Evolutionary conservation across 1,140 invertebrate genomes (phyloP).

Genomic region (Aphidius gifuensis): DNA sequence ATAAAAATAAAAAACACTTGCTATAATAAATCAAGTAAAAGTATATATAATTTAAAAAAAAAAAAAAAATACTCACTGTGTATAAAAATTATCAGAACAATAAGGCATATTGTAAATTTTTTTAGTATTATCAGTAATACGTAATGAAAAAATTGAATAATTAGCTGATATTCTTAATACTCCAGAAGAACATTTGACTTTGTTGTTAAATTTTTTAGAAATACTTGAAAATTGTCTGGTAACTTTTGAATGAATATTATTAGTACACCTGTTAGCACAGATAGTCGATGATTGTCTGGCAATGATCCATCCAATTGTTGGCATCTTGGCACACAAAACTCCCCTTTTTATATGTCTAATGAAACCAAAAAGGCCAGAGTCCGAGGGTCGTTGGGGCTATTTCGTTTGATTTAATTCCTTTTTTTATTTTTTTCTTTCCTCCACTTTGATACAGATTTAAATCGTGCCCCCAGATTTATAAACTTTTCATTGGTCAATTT

Average conservation of each 20-base stretch:
- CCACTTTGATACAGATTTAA: neutral
- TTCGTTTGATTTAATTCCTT: slow-evolving; percentile 3
- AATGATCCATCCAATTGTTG: slow-evolving; percentile 34
- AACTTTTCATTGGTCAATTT: neutral
- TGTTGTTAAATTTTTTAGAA: neutral
- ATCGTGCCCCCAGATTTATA: neutral
- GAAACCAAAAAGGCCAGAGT: slow-evolving; percentile 7
- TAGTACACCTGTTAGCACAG: slow-evolving; percentile 10
- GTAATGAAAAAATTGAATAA: slow-evolving; percentile 17
- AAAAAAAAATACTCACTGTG: slow-evolving; percentile 30
- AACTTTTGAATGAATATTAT: slow-evolving; percentile 6
- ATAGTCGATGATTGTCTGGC: slow-evolving; percentile 19
- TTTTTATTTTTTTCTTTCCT: slow-evolving; percentile 5
- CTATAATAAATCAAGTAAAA: no score
- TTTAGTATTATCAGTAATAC: slow-evolving; percentile 8
- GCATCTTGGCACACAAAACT: slow-evolving; percentile 26
- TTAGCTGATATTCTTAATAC: neutral
- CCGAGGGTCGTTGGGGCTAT: slow-evolving; percentile 15
- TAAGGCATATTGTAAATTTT: slow-evolving; percentile 32
- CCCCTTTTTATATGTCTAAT: slow-evolving; percentile 28
- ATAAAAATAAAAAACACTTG: neutral
- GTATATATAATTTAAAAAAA: neutral
- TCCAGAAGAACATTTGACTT: slow-evolving; percentile 11
- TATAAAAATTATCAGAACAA: slow-evolving; percentile 31
- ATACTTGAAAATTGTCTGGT: slow-evolving; percentile 18